Evolutionary conservation across 1,140 invertebrate species (phyloP).

Genomic region (Lycorma delicatula): DNA sequence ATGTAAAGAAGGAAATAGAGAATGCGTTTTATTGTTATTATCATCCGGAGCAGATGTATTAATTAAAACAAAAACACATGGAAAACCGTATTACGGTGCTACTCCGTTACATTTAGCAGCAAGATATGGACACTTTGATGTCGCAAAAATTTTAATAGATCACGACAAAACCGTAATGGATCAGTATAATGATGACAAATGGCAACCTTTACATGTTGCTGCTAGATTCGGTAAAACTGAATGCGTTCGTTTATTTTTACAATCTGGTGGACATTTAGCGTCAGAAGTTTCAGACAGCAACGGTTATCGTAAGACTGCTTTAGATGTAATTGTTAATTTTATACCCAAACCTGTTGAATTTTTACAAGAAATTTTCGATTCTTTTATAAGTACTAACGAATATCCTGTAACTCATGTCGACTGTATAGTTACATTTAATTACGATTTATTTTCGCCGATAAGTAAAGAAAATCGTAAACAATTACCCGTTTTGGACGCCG

Average conservation of each 20-base stretch:
- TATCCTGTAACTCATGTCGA: constrained; percentile 38
- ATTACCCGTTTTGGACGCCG: constrained; percentile 43
- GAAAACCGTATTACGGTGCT: constrained; percentile 37
- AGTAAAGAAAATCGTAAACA: constrained; percentile 23
- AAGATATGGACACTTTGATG: constrained; percentile 39
- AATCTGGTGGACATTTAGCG: constrained; percentile 50
- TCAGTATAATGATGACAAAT: constrained; percentile 42
- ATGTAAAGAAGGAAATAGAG: constrained; percentile 51
- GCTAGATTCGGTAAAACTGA: constrained; percentile 46
- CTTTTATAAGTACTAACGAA: constrained; percentile 39
- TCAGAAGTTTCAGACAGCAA: constrained; percentile 45
- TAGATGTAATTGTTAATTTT: constrained; percentile 42
- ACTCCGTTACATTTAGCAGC: constrained; percentile 54
- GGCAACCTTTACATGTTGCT: constrained; percentile 52
- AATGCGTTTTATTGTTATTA: constrained; percentile 52
- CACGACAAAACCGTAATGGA: constrained; percentile 31
- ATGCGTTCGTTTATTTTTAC: constrained; percentile 46
- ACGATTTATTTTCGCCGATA: constrained; percentile 39
- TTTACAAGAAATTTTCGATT: constrained; percentile 42
- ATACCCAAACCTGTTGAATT: constrained; percentile 43
- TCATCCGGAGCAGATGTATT: constrained; percentile 43
- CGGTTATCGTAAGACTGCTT: constrained; percentile 36
- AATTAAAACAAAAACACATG: constrained; percentile 31
- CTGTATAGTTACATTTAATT: constrained; percentile 41
- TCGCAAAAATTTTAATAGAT: constrained; percentile 14